Evolutionary conservation across 1,140 invertebrate genomes (phyloP), one percentile per base, ranked within the genome.

Genomic region (Danaus plexippus): DNA sequence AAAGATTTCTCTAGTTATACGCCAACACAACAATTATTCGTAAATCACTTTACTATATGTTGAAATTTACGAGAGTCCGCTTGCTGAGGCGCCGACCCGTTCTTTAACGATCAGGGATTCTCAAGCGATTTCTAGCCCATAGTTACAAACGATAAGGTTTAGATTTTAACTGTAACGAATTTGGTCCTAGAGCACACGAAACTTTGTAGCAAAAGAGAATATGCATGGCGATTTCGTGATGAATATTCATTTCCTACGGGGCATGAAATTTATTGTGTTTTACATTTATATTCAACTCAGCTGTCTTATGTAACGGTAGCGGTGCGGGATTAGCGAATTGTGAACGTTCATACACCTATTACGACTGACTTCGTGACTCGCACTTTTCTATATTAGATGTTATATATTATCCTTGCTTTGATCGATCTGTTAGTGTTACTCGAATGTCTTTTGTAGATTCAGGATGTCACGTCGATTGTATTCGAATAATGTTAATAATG

Each of bases 31-130:
- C 84, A 87, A 87, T 87, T 87, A 87, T 87, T 85, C 84, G 84
- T 87, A 87, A 87, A 87, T 87, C 84, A 87, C 84, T 87, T 87
- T 87, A 87, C 80, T 87, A 85, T 87, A 87, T 87, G 84, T 87
- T 87, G 82, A 85, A 87, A 87, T 83, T 87, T 87, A 87, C 84
- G 80, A 85, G 76, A 82, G 66, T 69, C 66, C 58, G 71, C 59
- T 61, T 53, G 65, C 51, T 46, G 71, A 67, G 64, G 77, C 67
- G 78, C 71, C 69, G 76, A 73, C 64, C 55, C 55, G 61, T 53
- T 57, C 81, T 76, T 58, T 83, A 74, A 47, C 46, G 61, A 47
- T 52, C 10, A 7, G 43, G n/a, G 43, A 5, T 43, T 13, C 53
- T 41, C 71, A 71, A 43, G 66, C 75, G 60, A 86, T 73, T 72